Evolutionary conservation across 1,140 invertebrate species (phyloP), one percentile per base, ranked within the genome.

Genomic region (Helicoverpa armigera): DNA sequence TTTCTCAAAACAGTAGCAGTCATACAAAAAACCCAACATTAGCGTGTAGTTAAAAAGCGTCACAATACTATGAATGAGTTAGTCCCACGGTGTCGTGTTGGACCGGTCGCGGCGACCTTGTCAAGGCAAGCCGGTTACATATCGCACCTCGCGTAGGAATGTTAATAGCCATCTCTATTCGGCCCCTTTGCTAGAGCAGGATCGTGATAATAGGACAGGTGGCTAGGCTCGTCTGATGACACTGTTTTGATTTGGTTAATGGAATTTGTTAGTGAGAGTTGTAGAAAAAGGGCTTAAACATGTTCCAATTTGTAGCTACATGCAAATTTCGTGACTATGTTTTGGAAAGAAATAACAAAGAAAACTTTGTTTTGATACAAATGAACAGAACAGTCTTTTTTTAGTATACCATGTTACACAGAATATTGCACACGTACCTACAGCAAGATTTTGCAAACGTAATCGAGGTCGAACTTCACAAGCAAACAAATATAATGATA

Each of bases 51-150:
- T 48, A 74, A 74, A 60, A 74, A 43, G 54, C 70, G 67, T 53
- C 50, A 60, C 72, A 74, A 63, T 63, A 60, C 5, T 23, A 77
- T 77, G 61, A 77, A 77, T 70, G 65, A 50, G 54, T 35, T 12
- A 43, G 43, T 56, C 60, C 35, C 67, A 72, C 77, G 69, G 76
- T 82, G 48, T 50, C 48, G 56, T 18, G 67, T 70, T 29, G 50
- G 43, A 53, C 79, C 67, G 53, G 74, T 69, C 80, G 51, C 23
- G n/a, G 48, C 67, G 80, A 77, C 80, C 80, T 82, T 82, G 80
- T 77, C 80, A 78, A 82, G 80, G 80, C 65, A 50, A 70, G 51
- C 80, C 74, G 58, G 67, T 69, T 67, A 74, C 63, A 50, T 77
- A 65, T 77, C 75, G 61, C 75, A 77, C 75, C 60, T 67, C 16